Conservation (phyloP, 92 coral and sea anemone species). For the Ricordea florida region DNA sequence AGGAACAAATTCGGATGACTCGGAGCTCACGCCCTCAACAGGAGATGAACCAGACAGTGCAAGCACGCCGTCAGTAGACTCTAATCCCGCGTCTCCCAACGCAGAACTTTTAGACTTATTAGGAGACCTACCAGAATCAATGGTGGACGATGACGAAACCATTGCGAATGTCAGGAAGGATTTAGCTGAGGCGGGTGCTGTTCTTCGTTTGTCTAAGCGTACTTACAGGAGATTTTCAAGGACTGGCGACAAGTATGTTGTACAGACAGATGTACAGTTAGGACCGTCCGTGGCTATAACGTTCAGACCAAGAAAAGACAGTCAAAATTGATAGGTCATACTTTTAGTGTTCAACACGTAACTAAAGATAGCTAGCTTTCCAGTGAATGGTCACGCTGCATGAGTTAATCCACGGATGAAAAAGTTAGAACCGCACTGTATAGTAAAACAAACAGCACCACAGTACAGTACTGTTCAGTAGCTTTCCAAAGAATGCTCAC, state of each 20-base stretch:
- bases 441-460: too few species aligned
- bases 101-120: constrained; percentile 66
- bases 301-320: constrained; percentile 34
- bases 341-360: too few species aligned
- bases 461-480: too few species aligned
- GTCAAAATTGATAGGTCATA: too few species aligned
- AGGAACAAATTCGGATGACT: not conserved
- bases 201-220: constrained; percentile 66
- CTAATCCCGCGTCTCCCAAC: constrained; percentile 11
- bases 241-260: constrained; percentile 82
- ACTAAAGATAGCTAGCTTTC: too few species aligned
- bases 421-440: too few species aligned
- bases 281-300: constrained; percentile 68
- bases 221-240: constrained; percentile 76
- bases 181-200: constrained; percentile 81
- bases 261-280: constrained; percentile 58
- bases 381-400: too few species aligned
- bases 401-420: too few species aligned
- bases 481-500: too few species aligned
- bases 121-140: constrained; percentile 81
- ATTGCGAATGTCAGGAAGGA: constrained; percentile 65
- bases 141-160: constrained; percentile 87
- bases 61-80: constrained; percentile 13
- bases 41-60: not conserved
- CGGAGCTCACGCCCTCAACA: not conserved